Conservation (phyloP, 2,113 vertebrate genomes). For the Dromaius novaehollandiae region DNA sequence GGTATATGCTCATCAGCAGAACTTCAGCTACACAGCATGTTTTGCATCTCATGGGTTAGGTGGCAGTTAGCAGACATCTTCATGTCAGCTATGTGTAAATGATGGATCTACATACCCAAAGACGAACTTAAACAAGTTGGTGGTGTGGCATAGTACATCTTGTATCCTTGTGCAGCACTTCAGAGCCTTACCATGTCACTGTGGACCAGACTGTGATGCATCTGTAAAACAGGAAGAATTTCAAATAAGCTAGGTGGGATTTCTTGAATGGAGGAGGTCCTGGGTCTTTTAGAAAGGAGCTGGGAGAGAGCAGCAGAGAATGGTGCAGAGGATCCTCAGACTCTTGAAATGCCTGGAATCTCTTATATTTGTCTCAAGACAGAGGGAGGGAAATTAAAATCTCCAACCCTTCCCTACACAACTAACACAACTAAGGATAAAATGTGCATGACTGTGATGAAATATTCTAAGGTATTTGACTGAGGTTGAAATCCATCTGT, state of each 20-base stretch:
- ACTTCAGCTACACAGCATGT: no score
- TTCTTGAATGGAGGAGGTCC: neutral
- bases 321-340: neutral
- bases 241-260: neutral
- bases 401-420: neutral
- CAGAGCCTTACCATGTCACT: neutral
- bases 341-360: neutral
- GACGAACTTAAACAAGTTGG: neutral
- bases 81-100: neutral
- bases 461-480: neutral
- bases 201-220: neutral
- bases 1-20: no score
- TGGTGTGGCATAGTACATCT: neutral
- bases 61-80: no score
- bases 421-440: neutral
- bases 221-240: neutral
- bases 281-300: neutral
- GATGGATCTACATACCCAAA: no score
- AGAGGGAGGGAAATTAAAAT: neutral
- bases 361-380: neutral
- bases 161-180: no score
- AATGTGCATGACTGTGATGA: neutral
- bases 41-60: no score
- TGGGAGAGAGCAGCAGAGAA: neutral
- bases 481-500: neutral